These are phyloP conservation scores for Hoplodrina ambigua DNA, from an alignment of 2,888 invertebrate genomes.

Conservation along the genomic window DNA sequence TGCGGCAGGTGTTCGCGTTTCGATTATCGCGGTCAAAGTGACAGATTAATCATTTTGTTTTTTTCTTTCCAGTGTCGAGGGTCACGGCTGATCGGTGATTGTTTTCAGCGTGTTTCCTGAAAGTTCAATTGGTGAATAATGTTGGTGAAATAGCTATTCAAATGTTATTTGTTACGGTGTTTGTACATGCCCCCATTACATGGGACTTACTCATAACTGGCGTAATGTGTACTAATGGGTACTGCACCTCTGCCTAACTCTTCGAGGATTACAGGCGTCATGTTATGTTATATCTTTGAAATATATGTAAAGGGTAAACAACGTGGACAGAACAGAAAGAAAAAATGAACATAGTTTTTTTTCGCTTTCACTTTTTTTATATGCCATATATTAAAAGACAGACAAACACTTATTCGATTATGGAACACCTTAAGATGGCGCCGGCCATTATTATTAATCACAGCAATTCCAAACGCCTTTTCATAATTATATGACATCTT, in stretches of 20 bases:
- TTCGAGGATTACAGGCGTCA: too few relatives aligned
- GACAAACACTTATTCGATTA: not conserved
- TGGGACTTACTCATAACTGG: too few relatives aligned
- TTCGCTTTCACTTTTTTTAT: too few relatives aligned
- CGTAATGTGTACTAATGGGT: too few relatives aligned
- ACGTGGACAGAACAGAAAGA: too few relatives aligned
- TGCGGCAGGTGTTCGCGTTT: conserved; percentile 50
- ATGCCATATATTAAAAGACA: not conserved
- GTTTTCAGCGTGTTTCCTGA: conserved; percentile 45
- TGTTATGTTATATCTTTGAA: too few relatives aligned
- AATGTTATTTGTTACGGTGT: too few relatives aligned
- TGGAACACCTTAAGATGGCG: not conserved
- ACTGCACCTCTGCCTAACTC: too few relatives aligned
- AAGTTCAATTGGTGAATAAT: conserved; percentile 21
- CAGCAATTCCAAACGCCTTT: conserved; percentile 22
- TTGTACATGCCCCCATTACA: too few relatives aligned
- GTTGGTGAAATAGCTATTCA: not conserved
- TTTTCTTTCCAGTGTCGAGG: conserved; percentile 48
- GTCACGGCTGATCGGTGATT: conserved; percentile 54
- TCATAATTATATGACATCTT: conserved; percentile 19
- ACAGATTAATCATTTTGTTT: conserved; percentile 63
- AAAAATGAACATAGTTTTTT: too few relatives aligned
- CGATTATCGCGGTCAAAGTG: conserved; percentile 54
- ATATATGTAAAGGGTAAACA: too few relatives aligned
- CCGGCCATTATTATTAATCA: conserved; percentile 28